phyloP scores from a whole-genome alignment of 2,888 invertebrate genomes.

The Isoperla grammatica region DNA sequence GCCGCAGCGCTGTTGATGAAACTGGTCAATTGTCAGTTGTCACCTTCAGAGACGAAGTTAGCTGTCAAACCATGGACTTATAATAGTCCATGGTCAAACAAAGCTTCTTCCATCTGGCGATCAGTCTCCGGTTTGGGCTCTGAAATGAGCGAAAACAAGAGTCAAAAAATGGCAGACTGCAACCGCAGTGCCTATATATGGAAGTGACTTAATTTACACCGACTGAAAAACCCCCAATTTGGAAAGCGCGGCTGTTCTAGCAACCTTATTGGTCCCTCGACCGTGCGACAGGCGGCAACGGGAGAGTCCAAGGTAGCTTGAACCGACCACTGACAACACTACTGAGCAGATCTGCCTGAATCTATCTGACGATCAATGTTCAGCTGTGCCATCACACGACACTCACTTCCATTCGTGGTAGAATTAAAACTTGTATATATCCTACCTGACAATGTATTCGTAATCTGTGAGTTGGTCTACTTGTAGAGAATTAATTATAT shows the following conservation, averaged over 20 bases:
- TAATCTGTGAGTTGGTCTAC: too few relatives aligned
- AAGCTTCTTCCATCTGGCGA: too few relatives aligned
- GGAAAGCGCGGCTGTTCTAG: slow-evolving; percentile 17
- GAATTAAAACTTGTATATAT: too few relatives aligned
- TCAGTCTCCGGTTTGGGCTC: too few relatives aligned
- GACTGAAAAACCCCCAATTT: slow-evolving; percentile 25
- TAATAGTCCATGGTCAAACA: too few relatives aligned
- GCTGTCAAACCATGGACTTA: too few relatives aligned
- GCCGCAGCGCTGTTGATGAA: too few relatives aligned
- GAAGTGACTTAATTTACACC: slow-evolving; percentile 27
- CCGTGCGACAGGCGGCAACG: slow-evolving; percentile 17
- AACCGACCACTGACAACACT: slow-evolving; percentile 9
- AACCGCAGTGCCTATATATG: slow-evolving; percentile 25
- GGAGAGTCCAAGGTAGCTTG: slow-evolving; percentile 7
- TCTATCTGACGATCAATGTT: slow-evolving; percentile 22
- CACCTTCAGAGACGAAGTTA: too few relatives aligned
- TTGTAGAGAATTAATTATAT: too few relatives aligned
- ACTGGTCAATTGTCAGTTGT: too few relatives aligned
- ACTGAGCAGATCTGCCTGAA: slow-evolving; percentile 21
- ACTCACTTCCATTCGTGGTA: slow-evolving; percentile 19
- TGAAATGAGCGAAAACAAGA: too few relatives aligned
- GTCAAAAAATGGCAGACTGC: slow-evolving; percentile 26
- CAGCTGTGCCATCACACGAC: slow-evolving; percentile 29
- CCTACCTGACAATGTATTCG: too few relatives aligned
- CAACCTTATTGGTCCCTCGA: slow-evolving; percentile 13